Evolutionary conservation across 2,113 vertebrate genomes (phyloP).

Genomic region (Lonchura striata): DNA sequence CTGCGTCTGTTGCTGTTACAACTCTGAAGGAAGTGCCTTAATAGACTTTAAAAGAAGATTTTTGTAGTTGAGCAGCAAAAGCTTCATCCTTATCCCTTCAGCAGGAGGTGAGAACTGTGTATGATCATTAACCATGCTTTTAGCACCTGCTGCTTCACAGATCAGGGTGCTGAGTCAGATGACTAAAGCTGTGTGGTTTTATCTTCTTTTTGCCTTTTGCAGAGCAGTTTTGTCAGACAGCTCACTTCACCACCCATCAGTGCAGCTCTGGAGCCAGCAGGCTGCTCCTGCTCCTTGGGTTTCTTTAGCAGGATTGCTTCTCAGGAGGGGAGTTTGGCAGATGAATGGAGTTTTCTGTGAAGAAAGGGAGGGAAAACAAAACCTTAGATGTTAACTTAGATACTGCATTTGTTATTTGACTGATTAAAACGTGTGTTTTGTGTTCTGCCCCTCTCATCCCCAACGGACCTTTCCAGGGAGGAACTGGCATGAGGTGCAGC

Average conservation of each 20-base stretch:
- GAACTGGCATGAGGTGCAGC: slow-evolving; percentile 86
- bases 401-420: background rate
- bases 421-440: background rate
- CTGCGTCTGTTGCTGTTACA: background rate
- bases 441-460: background rate
- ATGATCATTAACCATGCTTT: background rate
- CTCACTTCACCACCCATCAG: background rate
- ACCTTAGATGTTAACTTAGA: background rate
- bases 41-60: background rate
- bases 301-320: background rate
- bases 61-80: background rate
- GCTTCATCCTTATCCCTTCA: background rate
- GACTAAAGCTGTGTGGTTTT: background rate
- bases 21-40: background rate
- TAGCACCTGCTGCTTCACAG: background rate
- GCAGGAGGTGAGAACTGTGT: background rate
- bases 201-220: background rate
- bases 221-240: background rate
- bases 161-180: background rate
- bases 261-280: background rate
- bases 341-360: background rate
- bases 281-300: accelerated
- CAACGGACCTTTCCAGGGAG: slow-evolving; percentile 62
- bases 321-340: background rate
- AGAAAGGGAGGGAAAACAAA: background rate